Conservation (phyloP, 2,797 vertebrate species). For the Squalus acanthias region DNA sequence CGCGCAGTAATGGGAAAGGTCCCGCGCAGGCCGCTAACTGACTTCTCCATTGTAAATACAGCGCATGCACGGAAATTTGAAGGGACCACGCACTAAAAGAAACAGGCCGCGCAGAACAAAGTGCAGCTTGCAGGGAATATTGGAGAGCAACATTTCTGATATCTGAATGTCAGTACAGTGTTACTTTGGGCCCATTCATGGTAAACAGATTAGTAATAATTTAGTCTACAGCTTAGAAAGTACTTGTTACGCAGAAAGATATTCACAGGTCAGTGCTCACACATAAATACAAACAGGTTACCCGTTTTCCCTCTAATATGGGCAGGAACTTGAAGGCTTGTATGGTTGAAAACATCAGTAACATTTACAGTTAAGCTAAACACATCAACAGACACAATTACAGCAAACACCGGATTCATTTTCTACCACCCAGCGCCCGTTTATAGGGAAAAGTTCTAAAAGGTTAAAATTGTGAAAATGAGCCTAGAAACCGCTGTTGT, state of each 20-base stretch:
- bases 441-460: not conserved
- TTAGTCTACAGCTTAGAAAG: not conserved
- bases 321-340: not conserved
- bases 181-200: not conserved
- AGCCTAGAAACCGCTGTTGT: not conserved
- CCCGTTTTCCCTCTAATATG: not conserved
- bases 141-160: too few relatives aligned
- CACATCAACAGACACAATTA: too few relatives aligned
- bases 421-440: not conserved
- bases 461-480: not conserved
- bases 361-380: too few relatives aligned
- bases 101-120: too few relatives aligned
- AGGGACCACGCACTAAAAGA: too few relatives aligned
- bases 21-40: too few relatives aligned
- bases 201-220: not conserved
- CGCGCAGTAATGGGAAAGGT: too few relatives aligned
- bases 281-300: not conserved
- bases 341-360: not conserved
- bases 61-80: too few relatives aligned
- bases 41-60: too few relatives aligned
- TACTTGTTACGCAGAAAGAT: not conserved
- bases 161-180: too few relatives aligned
- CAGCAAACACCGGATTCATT: not conserved
- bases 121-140: too few relatives aligned
- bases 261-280: too few relatives aligned